Conservation (phyloP, 2,888 invertebrate species). For the Diarsia brunnea region DNA sequence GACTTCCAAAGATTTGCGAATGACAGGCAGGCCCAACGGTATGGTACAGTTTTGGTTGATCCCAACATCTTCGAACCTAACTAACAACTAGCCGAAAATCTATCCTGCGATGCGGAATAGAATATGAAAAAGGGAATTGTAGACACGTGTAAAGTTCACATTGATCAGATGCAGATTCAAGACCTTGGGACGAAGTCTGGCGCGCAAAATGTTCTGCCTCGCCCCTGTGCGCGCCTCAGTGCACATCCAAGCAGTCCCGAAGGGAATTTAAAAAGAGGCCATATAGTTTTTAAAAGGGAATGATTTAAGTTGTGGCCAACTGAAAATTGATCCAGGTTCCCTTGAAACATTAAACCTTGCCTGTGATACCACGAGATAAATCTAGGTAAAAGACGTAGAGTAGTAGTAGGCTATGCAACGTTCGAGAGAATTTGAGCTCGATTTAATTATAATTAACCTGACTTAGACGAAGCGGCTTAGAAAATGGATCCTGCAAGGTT, state of each 20-base stretch:
- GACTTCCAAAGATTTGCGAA: background rate
- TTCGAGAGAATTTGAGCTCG: background rate
- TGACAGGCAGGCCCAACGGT: background rate
- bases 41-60: background rate
- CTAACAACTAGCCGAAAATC: too few relatives aligned
- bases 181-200: background rate
- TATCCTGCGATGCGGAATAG: background rate
- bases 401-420: background rate
- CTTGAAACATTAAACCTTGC: background rate
- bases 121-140: background rate
- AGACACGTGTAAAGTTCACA: background rate
- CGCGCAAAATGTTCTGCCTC: background rate
- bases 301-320: too few relatives aligned
- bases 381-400: background rate
- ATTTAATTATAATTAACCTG: slow-evolving; percentile 11
- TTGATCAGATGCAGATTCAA: background rate
- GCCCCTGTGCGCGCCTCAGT: background rate
- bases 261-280: background rate
- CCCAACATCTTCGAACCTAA: background rate
- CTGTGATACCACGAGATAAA: background rate
- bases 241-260: background rate
- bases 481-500: background rate
- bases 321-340: background rate
- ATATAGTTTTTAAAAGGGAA: background rate
- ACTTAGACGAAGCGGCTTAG: background rate